These are phyloP conservation scores for Microchrysa polita DNA, from an alignment of 2,888 invertebrate species.

Conservation along the genomic window DNA sequence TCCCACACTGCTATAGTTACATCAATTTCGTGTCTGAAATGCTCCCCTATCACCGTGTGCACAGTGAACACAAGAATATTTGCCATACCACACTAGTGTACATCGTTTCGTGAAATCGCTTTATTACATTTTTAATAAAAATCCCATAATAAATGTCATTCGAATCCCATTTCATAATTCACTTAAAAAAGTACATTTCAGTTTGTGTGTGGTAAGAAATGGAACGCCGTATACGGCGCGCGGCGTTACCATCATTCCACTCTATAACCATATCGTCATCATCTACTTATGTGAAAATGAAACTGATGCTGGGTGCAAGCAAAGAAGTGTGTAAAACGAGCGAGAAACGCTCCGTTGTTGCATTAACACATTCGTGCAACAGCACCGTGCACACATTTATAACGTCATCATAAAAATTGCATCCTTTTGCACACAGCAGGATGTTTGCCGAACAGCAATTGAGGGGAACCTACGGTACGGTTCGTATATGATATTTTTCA, in stretches of 20 bases:
- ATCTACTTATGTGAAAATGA: too few relatives aligned
- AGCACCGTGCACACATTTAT: too few relatives aligned
- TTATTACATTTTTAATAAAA: slow-evolving; percentile 45
- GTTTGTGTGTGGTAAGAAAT: neutral
- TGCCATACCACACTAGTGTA: neutral
- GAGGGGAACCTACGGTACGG: slow-evolving; percentile 14
- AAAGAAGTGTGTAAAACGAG: neutral
- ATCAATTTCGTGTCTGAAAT: too few relatives aligned
- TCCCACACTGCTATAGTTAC: too few relatives aligned
- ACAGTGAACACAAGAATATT: too few relatives aligned
- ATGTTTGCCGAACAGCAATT: slow-evolving; percentile 20
- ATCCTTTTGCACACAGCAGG: slow-evolving; percentile 31
- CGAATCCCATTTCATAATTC: slow-evolving; percentile 36
- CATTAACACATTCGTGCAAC: slow-evolving; percentile 29
- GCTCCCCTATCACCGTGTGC: too few relatives aligned
- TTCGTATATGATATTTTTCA: slow-evolving; percentile 11
- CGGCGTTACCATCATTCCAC: too few relatives aligned
- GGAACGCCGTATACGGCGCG: too few relatives aligned
- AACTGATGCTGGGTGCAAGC: too few relatives aligned
- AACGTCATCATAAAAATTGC: slow-evolving; percentile 41
- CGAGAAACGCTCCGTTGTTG: slow-evolving; percentile 4
- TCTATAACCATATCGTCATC: too few relatives aligned
- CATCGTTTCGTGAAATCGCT: slow-evolving; percentile 28
- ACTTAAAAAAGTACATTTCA: slow-evolving; percentile 14
- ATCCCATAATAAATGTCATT: slow-evolving; percentile 38